Base-by-base conservation (phyloP, 2,797 vertebrate genomes). In the Anguilla anguilla region DNA sequence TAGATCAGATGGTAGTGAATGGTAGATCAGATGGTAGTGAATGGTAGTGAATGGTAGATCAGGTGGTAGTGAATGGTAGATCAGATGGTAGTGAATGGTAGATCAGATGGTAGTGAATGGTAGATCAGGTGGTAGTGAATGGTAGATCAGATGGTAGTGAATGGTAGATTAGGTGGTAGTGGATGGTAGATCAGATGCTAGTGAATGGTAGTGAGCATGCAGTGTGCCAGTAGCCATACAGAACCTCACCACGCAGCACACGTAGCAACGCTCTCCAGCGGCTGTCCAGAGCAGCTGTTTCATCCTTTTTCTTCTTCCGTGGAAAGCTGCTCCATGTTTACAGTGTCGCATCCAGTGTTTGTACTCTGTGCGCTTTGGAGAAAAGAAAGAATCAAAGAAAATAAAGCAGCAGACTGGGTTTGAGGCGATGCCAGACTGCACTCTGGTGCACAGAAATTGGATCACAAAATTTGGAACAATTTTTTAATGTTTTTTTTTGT, bases 361-460 rank as follows among this genome's bases (percentile, higher is more conserved):
- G 31, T 35, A 39, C 43, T 74, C 22, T 53, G 11, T 74, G 25
- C 17, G 31, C 6, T 28, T 28, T 31, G 2, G 89, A 39, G 15
- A 39, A 94, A 35, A 83, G 90, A 92, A 57, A 9, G 19, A 61
- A 61, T 55, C 11, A 39, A 39, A 39, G 39, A 86, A 28, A 43
- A 67, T 28, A 28, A 72, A 72, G 46, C 17, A 39, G 2, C 17
- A 39, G 2, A 55, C 15, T 55, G 19, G 74, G 64, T 55, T 25
- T 28, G 64, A 25, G 22, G 64, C 6, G 25, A 67, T 67, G 64
- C 22, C 25, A 28, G 55, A 57, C n/a, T 6, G 5, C 25, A 67
- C 61, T n/a, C 3, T 67, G 5, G 5, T 15, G 6, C 64, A 67
- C 64, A 67, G 25, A n/a, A 67, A n/a, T 61, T 25, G 3, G 5